phyloP scores from a whole-genome alignment of 2,113 vertebrate species.

The Dromaius novaehollandiae region DNA sequence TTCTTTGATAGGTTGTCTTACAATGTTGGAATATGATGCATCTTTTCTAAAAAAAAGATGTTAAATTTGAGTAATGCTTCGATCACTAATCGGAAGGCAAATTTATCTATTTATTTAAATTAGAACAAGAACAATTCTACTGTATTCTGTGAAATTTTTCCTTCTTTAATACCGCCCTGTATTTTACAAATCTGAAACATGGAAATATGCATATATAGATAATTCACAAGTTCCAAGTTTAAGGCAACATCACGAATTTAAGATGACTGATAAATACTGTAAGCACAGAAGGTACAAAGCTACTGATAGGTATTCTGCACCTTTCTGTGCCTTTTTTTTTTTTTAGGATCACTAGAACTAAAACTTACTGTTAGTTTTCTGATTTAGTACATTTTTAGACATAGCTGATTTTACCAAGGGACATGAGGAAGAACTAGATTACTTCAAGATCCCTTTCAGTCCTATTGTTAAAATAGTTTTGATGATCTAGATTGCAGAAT shows the following conservation, averaged over 20 bases:
- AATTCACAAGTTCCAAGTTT: neutral
- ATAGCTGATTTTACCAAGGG: neutral
- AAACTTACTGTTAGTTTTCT: neutral
- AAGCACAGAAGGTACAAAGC: neutral
- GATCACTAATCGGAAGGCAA: neutral
- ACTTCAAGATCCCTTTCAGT: neutral
- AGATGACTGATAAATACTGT: neutral
- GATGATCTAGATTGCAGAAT: neutral
- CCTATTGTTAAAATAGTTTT: neutral
- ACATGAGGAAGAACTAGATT: neutral
- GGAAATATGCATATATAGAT: neutral
- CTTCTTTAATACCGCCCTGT: neutral
- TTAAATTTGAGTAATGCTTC: neutral
- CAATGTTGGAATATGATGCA: accelerated
- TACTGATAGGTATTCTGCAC: too few species aligned
- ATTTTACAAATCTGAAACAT: neutral
- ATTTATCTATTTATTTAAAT: neutral
- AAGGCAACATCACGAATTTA: neutral
- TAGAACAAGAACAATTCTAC: neutral
- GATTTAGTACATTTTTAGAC: neutral
- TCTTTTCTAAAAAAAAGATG: neutral
- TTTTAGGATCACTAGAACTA: neutral
- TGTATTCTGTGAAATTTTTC: neutral
- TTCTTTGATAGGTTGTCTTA: neutral
- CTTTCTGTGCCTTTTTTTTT: too few species aligned